Base-by-base conservation (phyloP, 2,113 vertebrate species). In the Jaculus jaculus region DNA sequence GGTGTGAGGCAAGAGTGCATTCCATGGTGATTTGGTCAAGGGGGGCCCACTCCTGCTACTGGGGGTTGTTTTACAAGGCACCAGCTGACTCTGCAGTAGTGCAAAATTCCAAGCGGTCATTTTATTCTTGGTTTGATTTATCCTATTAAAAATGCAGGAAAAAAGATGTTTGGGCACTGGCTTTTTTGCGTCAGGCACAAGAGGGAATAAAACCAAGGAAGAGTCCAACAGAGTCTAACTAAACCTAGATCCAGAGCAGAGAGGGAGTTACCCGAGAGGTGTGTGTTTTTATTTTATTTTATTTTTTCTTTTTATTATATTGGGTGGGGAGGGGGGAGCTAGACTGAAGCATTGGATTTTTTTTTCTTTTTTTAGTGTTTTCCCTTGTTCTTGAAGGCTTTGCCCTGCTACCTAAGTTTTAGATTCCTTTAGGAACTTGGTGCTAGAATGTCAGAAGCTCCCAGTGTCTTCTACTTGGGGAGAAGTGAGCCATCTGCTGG, bases 401-500 rank as follows among this genome's bases (percentile, higher is more conserved):
- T 85, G 58, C 68, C 83, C 66, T 65, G 5, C 39, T 71, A 42
- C 82, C 85, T 89, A 51, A 83, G 61, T 95, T 93, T 93, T 51
- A 5, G 88, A 92, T 91, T 94, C n/a, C 73, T 93, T 85, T 85
- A 73, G 90, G 78, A 96, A 90, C 68, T 89, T 89, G 80, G 60
- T 79, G 60, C 68, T 13, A 47, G 32, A 72, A 84, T 51, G 10
- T 84, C 65, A 65, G 4, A 92, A 90, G 60, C 51, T 73, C 87
- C 83, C 26, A 58, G 15, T 34, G 30, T 61, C 84, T 93, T 54
- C 69, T 80, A 0, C 54, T 87, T 91, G 84, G 92, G 77, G 93
- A 94, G 79, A 90, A 95, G 93, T 87, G 95, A 95, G 95, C 96
- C 96, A 95, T 83, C 94, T 97, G 73, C 87, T 96, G 93, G 95